phyloP scores from a whole-genome alignment of 2,888 invertebrate genomes.

The Drosophila nigricruria region DNA sequence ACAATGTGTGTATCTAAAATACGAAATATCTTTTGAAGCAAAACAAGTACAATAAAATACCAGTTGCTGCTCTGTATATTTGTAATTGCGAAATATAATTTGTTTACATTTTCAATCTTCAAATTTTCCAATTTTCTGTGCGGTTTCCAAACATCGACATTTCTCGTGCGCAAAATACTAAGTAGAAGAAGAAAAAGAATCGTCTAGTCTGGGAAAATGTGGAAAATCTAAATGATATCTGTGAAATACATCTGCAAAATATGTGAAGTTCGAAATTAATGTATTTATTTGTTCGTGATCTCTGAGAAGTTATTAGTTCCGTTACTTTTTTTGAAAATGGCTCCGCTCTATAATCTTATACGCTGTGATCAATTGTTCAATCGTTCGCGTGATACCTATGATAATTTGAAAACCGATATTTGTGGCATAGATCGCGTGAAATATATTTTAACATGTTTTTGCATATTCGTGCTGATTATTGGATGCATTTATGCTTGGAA shows the following conservation, averaged over 20 bases:
- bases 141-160: constrained; percentile 43
- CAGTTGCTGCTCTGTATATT: constrained; percentile 30
- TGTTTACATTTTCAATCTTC: constrained; percentile 65
- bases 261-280: constrained; percentile 1
- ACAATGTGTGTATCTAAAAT: constrained; percentile 22
- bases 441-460: constrained; percentile 61
- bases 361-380: constrained; percentile 69
- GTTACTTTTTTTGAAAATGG: constrained; percentile 47
- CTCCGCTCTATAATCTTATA: constrained; percentile 53
- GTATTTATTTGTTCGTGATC: not conserved
- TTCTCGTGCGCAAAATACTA: constrained; percentile 41
- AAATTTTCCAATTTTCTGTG: constrained; percentile 51
- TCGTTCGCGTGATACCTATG: constrained; percentile 52
- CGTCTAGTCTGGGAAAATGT: not conserved
- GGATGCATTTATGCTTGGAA: constrained; percentile 61
- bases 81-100: constrained; percentile 68
- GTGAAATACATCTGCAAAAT: constrained; percentile 1
- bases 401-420: constrained; percentile 75
- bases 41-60: constrained; percentile 24
- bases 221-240: constrained; percentile 1
- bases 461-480: constrained; percentile 55
- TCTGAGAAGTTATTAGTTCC: constrained; percentile 11
- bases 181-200: not conserved
- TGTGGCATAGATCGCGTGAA: constrained; percentile 71
- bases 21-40: constrained; percentile 22